Base-by-base conservation (phyloP, 2,797 vertebrate genomes). In the Sus cebifrons region DNA sequence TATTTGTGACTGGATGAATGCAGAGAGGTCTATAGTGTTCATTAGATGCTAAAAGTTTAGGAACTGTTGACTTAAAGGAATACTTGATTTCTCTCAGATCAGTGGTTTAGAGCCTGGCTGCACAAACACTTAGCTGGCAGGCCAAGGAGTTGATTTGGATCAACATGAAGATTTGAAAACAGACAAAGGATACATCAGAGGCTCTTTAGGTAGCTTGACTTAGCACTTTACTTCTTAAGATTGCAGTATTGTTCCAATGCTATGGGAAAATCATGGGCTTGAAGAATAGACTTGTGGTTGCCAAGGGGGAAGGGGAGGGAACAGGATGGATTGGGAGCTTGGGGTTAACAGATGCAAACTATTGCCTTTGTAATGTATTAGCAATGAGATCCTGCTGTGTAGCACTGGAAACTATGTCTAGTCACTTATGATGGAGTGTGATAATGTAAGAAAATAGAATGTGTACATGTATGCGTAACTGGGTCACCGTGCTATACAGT, bases 1-100 rank as follows among this genome's bases (percentile, higher is more conserved):
- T 79, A 23, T 32, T 8, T n/a, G 52, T 64, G 52, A 78, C 44
- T 29, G 0, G 7, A 32, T 14, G 18, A 73, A 67, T 32, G 27
- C n/a, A 6, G 13, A 6, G 4, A 36, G 1, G 11, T 21, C 15
- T 15, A 10, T 15, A n/a, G 5, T 1, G 12, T 62, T 3, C 2
- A 4, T 44, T n/a, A 81, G 54, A 1, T 75, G 81, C 29, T 58
- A 49, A 64, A 82, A 36, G 21, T 32, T 52, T 74, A 25, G 54
- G 40, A 56, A 40, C 32, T 71, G 15, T 1, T 52, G 13, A 49
- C 60, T 52, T 29, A 21, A 29, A 73, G 27, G 27, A 29, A 52
- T 36, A 23, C 32, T 75, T 15, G 1, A 73, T 25, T 74, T 58
- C n/a, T 29, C 40, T 73, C 23, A 10, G 13, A 9, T 40, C 25